Conservation (phyloP, 2,888 invertebrate species). For the Coleophora deauratella region DNA sequence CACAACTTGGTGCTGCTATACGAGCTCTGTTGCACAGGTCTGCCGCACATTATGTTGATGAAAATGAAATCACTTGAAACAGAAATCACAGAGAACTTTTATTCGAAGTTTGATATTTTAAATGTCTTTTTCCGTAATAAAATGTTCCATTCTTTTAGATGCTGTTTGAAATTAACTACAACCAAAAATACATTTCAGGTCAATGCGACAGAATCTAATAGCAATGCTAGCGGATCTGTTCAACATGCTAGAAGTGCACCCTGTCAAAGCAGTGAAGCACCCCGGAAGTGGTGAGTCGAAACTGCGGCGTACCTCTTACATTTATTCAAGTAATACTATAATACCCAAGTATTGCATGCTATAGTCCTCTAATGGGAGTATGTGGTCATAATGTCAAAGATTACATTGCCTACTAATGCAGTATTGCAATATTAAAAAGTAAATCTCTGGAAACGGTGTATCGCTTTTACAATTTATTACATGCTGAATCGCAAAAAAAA, state of each 20-base stretch:
- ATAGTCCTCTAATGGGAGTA: constrained; percentile 61
- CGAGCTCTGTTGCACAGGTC: no score
- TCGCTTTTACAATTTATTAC: constrained; percentile 36
- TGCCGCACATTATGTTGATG: no score
- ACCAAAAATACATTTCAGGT: no score
- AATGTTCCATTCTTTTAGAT: no score
- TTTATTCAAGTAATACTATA: constrained; percentile 11
- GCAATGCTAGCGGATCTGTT: constrained; percentile 95
- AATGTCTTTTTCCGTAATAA: no score
- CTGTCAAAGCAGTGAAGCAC: constrained; percentile 89
- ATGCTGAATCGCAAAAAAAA: background rate
- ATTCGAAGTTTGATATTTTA: no score
- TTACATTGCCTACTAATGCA: constrained; percentile 49
- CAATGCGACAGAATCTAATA: constrained; percentile 92
- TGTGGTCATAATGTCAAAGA: constrained; percentile 72
- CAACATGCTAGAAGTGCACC: constrained; percentile 94
- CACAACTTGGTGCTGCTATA: no score
- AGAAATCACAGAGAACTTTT: no score
- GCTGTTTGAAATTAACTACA: no score
- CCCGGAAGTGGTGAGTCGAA: constrained; percentile 78
- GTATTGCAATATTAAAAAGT: constrained; percentile 20
- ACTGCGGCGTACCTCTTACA: constrained; percentile 6
- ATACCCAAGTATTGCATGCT: constrained; percentile 52
- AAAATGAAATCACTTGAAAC: no score
- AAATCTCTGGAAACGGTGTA: constrained; percentile 29